Percentiles rank a stretch among this genome's conserved stretches.
Conservation (phyloP, 1,140 invertebrate genomes). For the Dufourea novaeangliae region DNA sequence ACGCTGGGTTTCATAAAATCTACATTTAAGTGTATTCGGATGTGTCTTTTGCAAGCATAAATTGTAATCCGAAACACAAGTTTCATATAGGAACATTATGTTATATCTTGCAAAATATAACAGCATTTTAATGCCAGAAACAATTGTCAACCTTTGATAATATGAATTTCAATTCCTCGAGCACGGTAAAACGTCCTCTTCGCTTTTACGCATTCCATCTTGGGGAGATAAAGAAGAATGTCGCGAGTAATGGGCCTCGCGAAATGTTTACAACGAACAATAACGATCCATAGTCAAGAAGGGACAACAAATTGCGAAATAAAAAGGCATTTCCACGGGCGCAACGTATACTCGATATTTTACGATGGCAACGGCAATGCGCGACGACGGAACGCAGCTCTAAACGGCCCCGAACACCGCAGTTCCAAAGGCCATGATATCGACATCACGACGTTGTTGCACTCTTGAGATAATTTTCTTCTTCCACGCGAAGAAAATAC, state of each 20-base stretch:
- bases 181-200: not conserved
- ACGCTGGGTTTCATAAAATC: too few relatives aligned
- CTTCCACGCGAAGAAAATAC: too few relatives aligned
- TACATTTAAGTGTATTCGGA: too few relatives aligned
- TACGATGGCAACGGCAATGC: not conserved
- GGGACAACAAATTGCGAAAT: not conserved
- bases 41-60: too few relatives aligned
- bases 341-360: not conserved
- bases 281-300: not conserved
- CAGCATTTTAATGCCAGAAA: too few relatives aligned
- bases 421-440: too few relatives aligned
- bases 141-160: not conserved
- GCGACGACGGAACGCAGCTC: not conserved
- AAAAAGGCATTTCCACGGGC: slow-evolving; percentile 2
- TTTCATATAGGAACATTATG: too few relatives aligned
- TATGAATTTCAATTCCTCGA: not conserved
- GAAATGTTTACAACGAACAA: slow-evolving; percentile 3
- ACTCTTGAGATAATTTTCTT: too few relatives aligned
- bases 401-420: not conserved
- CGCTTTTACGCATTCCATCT: not conserved
- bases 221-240: slow-evolving; percentile 2
- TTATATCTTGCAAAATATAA: too few relatives aligned
- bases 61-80: too few relatives aligned
- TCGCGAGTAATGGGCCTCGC: not conserved
- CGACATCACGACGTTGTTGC: too few relatives aligned